phyloP scores from a whole-genome alignment of 2,888 invertebrate genomes.

The Himalopsyche japonica region DNA sequence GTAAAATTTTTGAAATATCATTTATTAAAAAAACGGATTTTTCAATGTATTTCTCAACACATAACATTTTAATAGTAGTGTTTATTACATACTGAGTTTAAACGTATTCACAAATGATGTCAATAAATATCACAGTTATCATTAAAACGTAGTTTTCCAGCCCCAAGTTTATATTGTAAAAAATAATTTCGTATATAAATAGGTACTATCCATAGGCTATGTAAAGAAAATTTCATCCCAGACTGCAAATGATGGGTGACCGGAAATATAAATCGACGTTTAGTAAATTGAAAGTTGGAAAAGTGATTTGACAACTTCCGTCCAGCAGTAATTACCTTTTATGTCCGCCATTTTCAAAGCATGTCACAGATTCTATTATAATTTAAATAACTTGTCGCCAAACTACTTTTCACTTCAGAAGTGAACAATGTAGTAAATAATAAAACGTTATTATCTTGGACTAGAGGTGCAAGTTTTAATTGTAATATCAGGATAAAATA shows the following conservation, averaged over 20 bases:
- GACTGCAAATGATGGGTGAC: not conserved
- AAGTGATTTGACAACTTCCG: not conserved
- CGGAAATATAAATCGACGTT: not conserved
- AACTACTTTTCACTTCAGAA: not conserved
- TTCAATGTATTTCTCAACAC: too few species aligned
- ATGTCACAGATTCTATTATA: not conserved
- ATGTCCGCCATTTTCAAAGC: not conserved
- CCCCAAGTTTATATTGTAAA: too few species aligned
- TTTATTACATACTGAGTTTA: too few species aligned
- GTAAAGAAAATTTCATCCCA: not conserved
- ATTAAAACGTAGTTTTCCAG: too few species aligned
- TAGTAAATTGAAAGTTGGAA: not conserved
- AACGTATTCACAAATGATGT: too few species aligned
- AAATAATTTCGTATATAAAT: too few species aligned
- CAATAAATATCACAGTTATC: too few species aligned
- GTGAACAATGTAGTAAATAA: not conserved
- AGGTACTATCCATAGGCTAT: too few species aligned
- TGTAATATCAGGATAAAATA: not conserved
- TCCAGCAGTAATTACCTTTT: not conserved
- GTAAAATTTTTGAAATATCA: too few species aligned
- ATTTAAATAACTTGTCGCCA: not conserved
- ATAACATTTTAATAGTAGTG: too few species aligned
- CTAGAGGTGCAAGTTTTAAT: not conserved
- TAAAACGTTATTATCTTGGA: not conserved
- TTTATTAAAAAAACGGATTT: too few species aligned